Evolutionary conservation across 2,888 invertebrate species (phyloP), one percentile per base, ranked within the genome.

Genomic region (Epiblema foenella): DNA sequence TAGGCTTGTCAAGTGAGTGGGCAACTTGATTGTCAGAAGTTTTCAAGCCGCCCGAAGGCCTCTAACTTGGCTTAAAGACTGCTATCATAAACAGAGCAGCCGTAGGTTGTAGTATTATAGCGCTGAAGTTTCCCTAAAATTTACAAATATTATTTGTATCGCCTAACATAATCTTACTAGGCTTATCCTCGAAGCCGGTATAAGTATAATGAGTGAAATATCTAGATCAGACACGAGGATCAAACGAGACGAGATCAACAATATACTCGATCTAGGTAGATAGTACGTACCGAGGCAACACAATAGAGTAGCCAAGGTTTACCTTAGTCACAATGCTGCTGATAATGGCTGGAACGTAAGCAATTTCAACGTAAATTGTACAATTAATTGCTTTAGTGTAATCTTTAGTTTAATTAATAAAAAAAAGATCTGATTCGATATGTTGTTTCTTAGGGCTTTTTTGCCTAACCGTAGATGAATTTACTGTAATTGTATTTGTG

Each of bases 301-400:
- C 70, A 70, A 70, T 70, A 29, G 70, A 54, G 33, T 54, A 12
- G n/a, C 18, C 65, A 70, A 66, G 70, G 69, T 69, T 65, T 64
- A 59, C 69, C 64, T 70, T 42, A 24, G 49, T 39, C 59, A 20
- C 70, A 49, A 54, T 60, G 60, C 15, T 54, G 18, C 20, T 17
- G 12, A 60, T 70, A 69, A 37, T 49, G 17, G 67, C n/a, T 37
- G 51, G 62, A 68, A 29, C 51, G 67, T 68, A 68, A 42, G 33
- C 54, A 49, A 63, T 49, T 63, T 57, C 15, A 68, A 20, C 17
- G 49, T 69, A 46, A 69, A 63, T 69, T 69, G 18, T 20, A n/a
- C 42, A 59, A 49, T 70, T 54, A 70, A 59, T 60, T 65, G 58
- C 24, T 51, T 58, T 69, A 15, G 60, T 60, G 15, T 52, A 59